Conservation (phyloP, 2,113 vertebrate species). For the Lophius piscatorius region DNA sequence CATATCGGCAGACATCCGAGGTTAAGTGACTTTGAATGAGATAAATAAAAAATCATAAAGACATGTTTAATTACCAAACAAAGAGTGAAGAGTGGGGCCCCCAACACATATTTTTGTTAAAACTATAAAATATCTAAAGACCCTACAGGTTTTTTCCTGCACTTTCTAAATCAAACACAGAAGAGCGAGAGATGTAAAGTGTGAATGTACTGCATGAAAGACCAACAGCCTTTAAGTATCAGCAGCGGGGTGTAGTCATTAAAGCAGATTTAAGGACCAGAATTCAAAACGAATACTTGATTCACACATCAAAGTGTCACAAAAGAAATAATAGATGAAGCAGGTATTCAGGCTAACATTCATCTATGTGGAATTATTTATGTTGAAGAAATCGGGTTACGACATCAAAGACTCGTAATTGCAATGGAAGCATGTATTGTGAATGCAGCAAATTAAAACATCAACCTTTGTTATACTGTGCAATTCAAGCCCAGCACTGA, state of each 20-base stretch:
- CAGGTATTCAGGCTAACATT: constrained; percentile 3
- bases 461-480: constrained; percentile 18
- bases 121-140: no score
- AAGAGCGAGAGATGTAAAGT: no score
- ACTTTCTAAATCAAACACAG: constrained; percentile 1
- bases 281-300: constrained; percentile 9
- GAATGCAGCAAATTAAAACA: constrained; percentile 40
- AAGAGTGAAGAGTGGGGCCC: no score
- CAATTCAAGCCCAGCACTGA: constrained; percentile 4
- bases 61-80: background rate
- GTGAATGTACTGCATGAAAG: background rate
- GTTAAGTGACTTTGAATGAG: background rate
- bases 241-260: background rate
- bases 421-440: constrained; percentile 13
- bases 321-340: constrained; percentile 39
- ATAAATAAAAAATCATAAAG: no score
- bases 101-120: no score
- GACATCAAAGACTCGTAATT: no score
- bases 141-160: no score
- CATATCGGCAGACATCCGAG: background rate
- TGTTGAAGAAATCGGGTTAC: no score
- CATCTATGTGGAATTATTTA: background rate
- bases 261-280: constrained; percentile 19
- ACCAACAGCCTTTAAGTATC: constrained; percentile 12
- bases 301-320: constrained; percentile 43